Evolutionary conservation across 2,888 invertebrate genomes (phyloP), one percentile per base, ranked within the genome.

Genomic region (Conchocele bisecta): DNA sequence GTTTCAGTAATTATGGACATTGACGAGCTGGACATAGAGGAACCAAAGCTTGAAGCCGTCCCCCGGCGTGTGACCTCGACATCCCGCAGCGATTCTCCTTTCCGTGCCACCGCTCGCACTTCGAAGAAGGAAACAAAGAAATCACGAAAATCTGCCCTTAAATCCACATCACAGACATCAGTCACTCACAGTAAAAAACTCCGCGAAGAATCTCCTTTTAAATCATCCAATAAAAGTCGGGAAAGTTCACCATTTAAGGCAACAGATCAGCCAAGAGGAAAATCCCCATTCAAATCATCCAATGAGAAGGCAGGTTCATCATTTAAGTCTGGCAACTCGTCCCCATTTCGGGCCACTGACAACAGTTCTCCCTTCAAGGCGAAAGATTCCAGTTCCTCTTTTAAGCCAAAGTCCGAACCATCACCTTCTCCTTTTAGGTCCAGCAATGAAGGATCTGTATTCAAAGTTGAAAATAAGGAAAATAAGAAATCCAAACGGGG

Each of bases 1-100:
- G 42, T 75, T 70, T 20, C 78, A 86, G 85, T 76, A 28, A 71
- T 80, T 17, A 80, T 80, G 80, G 77, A 80, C 39, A 51, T 80
- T 1, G 80, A 77, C 35, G 75, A 69, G 3, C 59, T 80, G 24
- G n/a, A n/a, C n/a, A n/a, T n/a, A n/a, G n/a, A n/a, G n/a, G 77
- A 67, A 4, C 74, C 63, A 15, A 60, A 60, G 13, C 60, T 41
- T n/a, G 64, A 72, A 13, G 29, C 65, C 31, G 61, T 66, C 1
- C 31, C 61, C 3, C 41, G 39, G 5, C 51, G 56, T n/a, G 61
- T 61, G 1, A 66, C 72, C 4, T 44, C 61, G n/a, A 24, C 33
- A n/a, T 51, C 57, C n/a, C 39, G 53, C 24, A 64, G 39, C 29
- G 68, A 71, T n/a, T 72, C 71, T 3, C 65, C 72, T 2, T 56